Percentiles rank a stretch among this genome's conserved stretches.
These are phyloP conservation scores for Metalampra italica DNA, from an alignment of 2,888 invertebrate species.

Conservation along the genomic window DNA sequence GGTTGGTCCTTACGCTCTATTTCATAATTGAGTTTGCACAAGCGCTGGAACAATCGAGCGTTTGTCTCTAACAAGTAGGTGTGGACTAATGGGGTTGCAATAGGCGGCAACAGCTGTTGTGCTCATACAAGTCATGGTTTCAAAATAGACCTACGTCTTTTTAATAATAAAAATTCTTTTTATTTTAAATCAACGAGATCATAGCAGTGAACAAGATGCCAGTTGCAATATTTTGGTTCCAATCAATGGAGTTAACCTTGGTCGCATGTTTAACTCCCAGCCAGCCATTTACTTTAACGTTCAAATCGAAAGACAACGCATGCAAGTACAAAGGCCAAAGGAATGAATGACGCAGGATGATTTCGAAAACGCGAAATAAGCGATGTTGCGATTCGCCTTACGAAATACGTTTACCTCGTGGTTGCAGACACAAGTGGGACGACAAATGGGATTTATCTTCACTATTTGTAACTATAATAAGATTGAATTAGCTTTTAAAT, in stretches of 20 bases:
- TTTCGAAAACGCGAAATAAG: slow-evolving; percentile 77
- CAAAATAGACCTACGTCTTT: neutral
- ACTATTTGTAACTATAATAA: slow-evolving; percentile 46
- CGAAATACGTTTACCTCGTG: slow-evolving; percentile 68
- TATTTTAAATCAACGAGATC: neutral
- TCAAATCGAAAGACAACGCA: slow-evolving; percentile 23
- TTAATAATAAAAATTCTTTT: neutral
- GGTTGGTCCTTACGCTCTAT: slow-evolving; percentile 55
- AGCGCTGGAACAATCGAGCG: slow-evolving; percentile 47
- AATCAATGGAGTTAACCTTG: slow-evolving; percentile 10
- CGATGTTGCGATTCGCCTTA: slow-evolving; percentile 73
- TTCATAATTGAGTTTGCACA: slow-evolving; percentile 67
- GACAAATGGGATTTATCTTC: slow-evolving; percentile 69
- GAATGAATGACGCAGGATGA: slow-evolving; percentile 70
- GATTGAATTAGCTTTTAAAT: slow-evolving; percentile 24
- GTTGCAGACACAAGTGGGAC: slow-evolving; percentile 74
- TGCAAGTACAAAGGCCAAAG: slow-evolving; percentile 50
- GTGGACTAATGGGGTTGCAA: slow-evolving; percentile 16
- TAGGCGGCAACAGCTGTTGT: slow-evolving; percentile 10
- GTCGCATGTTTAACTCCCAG: slow-evolving; percentile 2
- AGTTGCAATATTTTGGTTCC: slow-evolving; percentile 3
- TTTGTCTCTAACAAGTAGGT: slow-evolving; percentile 43
- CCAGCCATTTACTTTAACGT: slow-evolving; percentile 5
- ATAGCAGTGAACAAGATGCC: slow-evolving; percentile 3
- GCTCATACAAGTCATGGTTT: neutral